Evolutionary conservation across 2,888 invertebrate genomes (phyloP).

Genomic region (Mimumesa dahlbomi): DNA sequence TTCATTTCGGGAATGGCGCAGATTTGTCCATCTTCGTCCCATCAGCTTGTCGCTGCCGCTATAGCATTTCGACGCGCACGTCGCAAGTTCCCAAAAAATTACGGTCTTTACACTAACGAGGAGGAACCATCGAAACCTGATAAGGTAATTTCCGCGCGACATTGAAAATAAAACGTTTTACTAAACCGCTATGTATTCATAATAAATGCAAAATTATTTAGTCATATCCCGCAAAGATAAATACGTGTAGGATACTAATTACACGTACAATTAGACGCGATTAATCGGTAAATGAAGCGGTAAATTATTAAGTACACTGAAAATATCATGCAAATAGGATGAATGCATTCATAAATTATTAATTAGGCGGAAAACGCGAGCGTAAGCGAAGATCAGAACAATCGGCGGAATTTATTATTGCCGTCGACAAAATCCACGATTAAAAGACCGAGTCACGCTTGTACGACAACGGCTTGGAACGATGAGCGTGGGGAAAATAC

Average conservation of each 20-base stretch:
- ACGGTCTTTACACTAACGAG: slow-evolving; percentile 46
- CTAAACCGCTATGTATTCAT: too few species aligned
- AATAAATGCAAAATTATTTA: too few species aligned
- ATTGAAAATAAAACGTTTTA: not conserved
- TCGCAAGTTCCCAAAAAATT: slow-evolving; percentile 73
- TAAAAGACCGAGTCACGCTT: slow-evolving; percentile 18
- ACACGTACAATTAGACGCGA: too few species aligned
- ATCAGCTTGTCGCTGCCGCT: slow-evolving; percentile 71
- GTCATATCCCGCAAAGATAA: too few species aligned
- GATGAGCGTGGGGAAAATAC: slow-evolving; percentile 37
- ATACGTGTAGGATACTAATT: too few species aligned
- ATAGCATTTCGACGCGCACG: slow-evolving; percentile 74
- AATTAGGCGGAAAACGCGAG: slow-evolving; percentile 35
- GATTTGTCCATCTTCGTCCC: slow-evolving; percentile 66
- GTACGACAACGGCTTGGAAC: slow-evolving; percentile 16
- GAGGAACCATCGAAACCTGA: slow-evolving; percentile 20
- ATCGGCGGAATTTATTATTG: slow-evolving; percentile 27
- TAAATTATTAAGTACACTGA: too few species aligned
- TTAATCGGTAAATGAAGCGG: too few species aligned
- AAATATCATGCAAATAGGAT: too few species aligned
- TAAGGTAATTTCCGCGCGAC: slow-evolving; percentile 14
- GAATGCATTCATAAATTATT: too few species aligned
- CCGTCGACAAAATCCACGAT: slow-evolving; percentile 27
- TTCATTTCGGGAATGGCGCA: slow-evolving; percentile 58
- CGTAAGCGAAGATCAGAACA: slow-evolving; percentile 31